Conservation (phyloP, 2,113 vertebrate genomes). For the Hypomesus transpacificus region DNA sequence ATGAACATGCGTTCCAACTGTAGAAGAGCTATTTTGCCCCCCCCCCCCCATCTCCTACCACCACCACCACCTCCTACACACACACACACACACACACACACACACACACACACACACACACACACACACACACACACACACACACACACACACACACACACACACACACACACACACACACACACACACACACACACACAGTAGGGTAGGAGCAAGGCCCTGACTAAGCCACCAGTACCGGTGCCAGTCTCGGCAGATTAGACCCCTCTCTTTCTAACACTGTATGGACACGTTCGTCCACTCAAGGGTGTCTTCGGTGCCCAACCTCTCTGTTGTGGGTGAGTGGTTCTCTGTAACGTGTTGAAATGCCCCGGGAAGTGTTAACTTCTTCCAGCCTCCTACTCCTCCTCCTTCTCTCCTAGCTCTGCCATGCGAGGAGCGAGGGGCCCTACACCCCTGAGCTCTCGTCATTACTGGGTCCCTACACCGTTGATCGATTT, state of each 20-base stretch:
- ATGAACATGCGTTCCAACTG: constrained; percentile 54
- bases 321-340: constrained; percentile 21
- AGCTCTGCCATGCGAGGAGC: constrained; percentile 28
- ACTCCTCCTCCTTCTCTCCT: constrained; percentile 26
- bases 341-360: constrained; percentile 17
- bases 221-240: constrained; percentile 27
- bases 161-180: constrained; percentile 14
- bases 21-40: constrained; percentile 34
- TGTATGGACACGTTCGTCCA: constrained; percentile 41
- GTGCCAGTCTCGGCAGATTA: constrained; percentile 23
- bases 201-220: constrained; percentile 32
- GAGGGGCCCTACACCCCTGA: constrained; percentile 9
- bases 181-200: constrained; percentile 28
- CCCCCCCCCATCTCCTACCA: background rate
- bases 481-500: constrained; percentile 61
- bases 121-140: constrained; percentile 20
- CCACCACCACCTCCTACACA: background rate
- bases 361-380: constrained; percentile 38
- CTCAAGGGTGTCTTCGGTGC: constrained; percentile 7
- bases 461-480: constrained; percentile 50
- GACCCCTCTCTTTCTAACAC: constrained; percentile 29
- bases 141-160: constrained; percentile 6
- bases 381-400: constrained; percentile 22
- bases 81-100: constrained; percentile 12
- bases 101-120: constrained; percentile 22